Evolutionary conservation across 2,113 vertebrate species (phyloP).

Genomic region (Gorsachius goisagi): DNA sequence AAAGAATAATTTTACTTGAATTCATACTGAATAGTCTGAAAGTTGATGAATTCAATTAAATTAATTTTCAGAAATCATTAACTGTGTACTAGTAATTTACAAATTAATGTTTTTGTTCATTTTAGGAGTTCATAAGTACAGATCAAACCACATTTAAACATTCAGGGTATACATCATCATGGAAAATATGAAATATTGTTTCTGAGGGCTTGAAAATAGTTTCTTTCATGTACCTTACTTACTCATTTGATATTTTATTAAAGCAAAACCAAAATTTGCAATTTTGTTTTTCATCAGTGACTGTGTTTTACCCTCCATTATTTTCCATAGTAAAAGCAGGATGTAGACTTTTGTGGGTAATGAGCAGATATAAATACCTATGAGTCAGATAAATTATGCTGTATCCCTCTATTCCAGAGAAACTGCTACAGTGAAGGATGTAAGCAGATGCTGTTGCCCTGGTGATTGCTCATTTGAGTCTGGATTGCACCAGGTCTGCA

Average conservation of each 20-base stretch:
- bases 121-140: neutral
- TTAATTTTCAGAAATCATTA: neutral
- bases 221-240: neutral
- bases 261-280: neutral
- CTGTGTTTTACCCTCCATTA: neutral
- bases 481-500: neutral
- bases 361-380: conserved; percentile 37
- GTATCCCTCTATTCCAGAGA: neutral
- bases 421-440: neutral
- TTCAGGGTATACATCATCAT: neutral
- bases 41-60: neutral
- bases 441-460: conserved; percentile 26
- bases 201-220: neutral
- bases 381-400: conserved; percentile 39
- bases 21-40: neutral
- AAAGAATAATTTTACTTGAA: neutral
- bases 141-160: neutral
- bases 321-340: neutral
- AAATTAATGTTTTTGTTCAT: neutral
- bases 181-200: neutral
- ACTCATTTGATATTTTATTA: neutral
- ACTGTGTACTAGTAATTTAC: neutral
- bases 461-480: neutral
- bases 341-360: neutral
- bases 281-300: neutral